Base-by-base conservation (phyloP, 1,140 invertebrate species). In the Coenobita brevimanus region DNA sequence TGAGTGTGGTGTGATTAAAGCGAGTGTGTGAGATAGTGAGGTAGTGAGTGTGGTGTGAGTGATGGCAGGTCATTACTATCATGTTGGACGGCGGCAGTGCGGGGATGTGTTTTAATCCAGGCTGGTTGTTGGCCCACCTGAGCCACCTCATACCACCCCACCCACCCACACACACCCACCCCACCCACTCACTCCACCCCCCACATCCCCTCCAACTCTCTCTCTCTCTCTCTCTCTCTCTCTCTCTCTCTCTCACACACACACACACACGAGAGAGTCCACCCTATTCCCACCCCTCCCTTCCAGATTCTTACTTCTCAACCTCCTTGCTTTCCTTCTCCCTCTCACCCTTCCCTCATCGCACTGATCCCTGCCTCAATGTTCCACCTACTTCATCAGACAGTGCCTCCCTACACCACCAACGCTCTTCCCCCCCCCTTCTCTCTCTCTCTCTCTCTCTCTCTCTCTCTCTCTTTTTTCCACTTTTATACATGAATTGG, bases 111-210 rank as follows among this genome's bases (percentile, higher is more conserved):
- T 85, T 67, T 76, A 67, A 85, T 78, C 82, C 71, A 41, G 33
- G 71, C 3, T 71, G 75, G 71, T 76, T 76, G 71, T 85, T 76
- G 27, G 69, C 43, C 33, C 82, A 85, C 82, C 82, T 85, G 71
- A 43, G 54, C 10, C 71, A 21, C 50, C 3, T 36, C 33, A 24
- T 17, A 21, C 78, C 2, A 13, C 17, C 62, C 27, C 57, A 17
- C 33, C 30, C 30, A n/a, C n/a, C 4, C 15, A n/a, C 30, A n/a
- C n/a, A 24, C 60, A 62, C 30, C 60, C 30, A 24, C 60, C 60
- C 30, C 60, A 24, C 4, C 15, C 60, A 17, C n/a, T 8, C 3
- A n/a, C 50, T 50, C 75, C 3, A 33, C 57, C 30, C 27, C 46
- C 43, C 3, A 2, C 71, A 0, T 17, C 17, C 71, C 13, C 17